These are phyloP conservation scores for Aleadryas rufinucha DNA, from an alignment of 2,113 vertebrate genomes.

Conservation along the genomic window DNA sequence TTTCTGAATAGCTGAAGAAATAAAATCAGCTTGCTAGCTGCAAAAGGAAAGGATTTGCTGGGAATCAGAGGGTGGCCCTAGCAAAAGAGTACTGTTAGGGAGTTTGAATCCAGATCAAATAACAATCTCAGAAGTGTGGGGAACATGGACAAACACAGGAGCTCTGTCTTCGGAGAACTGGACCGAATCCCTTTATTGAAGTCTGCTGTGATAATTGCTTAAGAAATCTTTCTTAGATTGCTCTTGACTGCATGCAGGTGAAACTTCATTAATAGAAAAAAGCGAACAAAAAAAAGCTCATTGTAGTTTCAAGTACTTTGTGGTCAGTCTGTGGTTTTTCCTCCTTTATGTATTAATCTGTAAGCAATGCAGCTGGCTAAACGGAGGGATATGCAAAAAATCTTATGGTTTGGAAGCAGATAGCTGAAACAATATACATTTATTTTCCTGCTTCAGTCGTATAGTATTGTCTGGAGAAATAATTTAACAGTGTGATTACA, in stretches of 20 bases:
- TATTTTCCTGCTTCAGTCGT: neutral
- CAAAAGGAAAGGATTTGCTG: neutral
- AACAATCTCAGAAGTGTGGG: conserved; percentile 18
- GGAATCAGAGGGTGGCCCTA: neutral
- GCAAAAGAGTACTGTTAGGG: neutral
- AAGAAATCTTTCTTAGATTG: conserved; percentile 46
- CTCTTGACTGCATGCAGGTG: conserved; percentile 47
- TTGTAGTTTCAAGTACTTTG: conserved; percentile 46
- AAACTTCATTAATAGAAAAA: conserved; percentile 10
- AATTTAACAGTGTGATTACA: neutral
- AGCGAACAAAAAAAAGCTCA: neutral
- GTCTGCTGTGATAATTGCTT: conserved; percentile 32
- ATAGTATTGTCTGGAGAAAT: neutral
- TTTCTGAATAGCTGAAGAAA: neutral
- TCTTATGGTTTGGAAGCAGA: neutral
- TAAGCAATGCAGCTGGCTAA: conserved; percentile 33
- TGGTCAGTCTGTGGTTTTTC: conserved; percentile 47
- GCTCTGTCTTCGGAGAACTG: conserved; percentile 31
- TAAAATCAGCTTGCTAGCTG: neutral
- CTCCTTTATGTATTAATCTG: conserved; percentile 50
- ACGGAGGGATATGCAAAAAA: neutral
- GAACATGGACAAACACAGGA: neutral
- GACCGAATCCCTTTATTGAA: conserved; percentile 48
- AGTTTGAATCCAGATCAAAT: conserved; percentile 17
- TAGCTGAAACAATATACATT: neutral